Evolutionary conservation across 2,113 vertebrate species (phyloP).

Genomic region (Hystrix cristata): DNA sequence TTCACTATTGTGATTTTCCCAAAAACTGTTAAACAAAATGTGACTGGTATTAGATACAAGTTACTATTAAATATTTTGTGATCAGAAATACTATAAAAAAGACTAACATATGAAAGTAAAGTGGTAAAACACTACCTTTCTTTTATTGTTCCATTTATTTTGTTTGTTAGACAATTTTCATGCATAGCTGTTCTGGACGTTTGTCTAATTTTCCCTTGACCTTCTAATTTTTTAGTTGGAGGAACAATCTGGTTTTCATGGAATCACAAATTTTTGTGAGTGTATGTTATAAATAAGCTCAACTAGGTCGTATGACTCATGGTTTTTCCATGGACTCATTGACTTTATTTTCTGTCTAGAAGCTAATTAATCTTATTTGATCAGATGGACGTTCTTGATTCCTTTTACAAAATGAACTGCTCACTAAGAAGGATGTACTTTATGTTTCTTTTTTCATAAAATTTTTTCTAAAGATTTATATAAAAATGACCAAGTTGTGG

Average conservation of each 20-base stretch:
- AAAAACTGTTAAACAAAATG: neutral
- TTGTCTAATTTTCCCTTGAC: constrained; percentile 55
- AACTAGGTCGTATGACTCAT: constrained; percentile 80
- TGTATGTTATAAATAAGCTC: constrained; percentile 82
- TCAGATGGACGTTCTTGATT: constrained; percentile 64
- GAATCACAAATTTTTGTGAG: constrained; percentile 63
- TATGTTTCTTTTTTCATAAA: neutral
- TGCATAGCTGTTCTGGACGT: constrained; percentile 29
- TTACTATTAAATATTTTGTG: neutral
- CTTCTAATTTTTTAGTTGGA: constrained; percentile 68
- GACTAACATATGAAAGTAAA: neutral
- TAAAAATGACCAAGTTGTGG: neutral
- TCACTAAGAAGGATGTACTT: neutral
- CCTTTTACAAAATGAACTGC: neutral
- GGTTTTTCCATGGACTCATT: constrained; percentile 77
- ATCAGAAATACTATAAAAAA: neutral
- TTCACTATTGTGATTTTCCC: neutral
- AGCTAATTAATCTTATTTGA: constrained; percentile 72
- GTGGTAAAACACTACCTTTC: neutral
- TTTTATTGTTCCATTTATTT: constrained; percentile 36
- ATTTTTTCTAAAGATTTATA: neutral
- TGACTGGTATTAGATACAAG: neutral
- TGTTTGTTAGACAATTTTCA: constrained; percentile 62
- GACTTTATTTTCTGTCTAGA: constrained; percentile 73
- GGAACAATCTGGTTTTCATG: constrained; percentile 80